Evolutionary conservation across 2,888 invertebrate species (phyloP).

Genomic region (Herminia tarsipennalis): DNA sequence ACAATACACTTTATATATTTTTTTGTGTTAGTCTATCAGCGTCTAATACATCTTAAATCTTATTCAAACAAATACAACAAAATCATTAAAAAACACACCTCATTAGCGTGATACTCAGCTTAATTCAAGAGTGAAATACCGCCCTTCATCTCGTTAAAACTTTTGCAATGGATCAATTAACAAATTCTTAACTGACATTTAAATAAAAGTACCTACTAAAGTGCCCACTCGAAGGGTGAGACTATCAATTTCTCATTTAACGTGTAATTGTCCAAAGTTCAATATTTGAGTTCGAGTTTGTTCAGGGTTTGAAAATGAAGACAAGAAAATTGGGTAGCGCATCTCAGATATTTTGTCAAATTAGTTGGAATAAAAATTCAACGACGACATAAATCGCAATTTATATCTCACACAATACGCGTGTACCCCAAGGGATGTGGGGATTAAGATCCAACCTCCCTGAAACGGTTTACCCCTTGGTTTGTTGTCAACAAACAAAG

Average conservation of each 20-base stretch:
- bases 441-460: no score
- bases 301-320: neutral
- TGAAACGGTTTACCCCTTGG: no score
- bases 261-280: slow-evolving; percentile 3
- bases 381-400: no score
- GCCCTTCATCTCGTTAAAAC: slow-evolving; percentile 42
- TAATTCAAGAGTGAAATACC: slow-evolving; percentile 30
- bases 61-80: neutral
- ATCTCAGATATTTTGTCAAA: no score
- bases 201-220: slow-evolving; percentile 32
- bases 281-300: slow-evolving; percentile 17
- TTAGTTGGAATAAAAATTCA: no score
- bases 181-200: slow-evolving; percentile 31
- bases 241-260: slow-evolving; percentile 19
- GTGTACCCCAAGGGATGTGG: no score
- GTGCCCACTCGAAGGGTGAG: slow-evolving; percentile 11
- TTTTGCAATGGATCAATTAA: slow-evolving; percentile 43
- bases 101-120: slow-evolving; percentile 11
- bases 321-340: no score
- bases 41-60: no score
- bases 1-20: no score
- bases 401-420: no score
- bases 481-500: no score
- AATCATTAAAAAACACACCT: neutral
- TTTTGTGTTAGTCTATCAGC: no score